Evolutionary conservation across 2,888 invertebrate genomes (phyloP), one percentile per base, ranked within the genome.

Genomic region (Papilio elwesi): DNA sequence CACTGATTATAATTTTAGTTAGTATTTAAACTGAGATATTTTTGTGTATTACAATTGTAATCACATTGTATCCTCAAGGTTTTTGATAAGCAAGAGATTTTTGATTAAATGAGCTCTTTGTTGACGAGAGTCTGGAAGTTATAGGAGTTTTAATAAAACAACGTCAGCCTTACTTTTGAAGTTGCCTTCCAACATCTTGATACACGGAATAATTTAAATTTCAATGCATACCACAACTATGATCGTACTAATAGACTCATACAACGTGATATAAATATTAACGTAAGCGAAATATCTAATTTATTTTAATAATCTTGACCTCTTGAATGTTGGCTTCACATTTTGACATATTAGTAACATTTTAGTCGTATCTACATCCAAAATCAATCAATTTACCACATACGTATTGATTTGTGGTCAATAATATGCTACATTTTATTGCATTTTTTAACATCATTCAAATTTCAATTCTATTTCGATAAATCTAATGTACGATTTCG

Each of bases 361-460:
- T 38, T 48, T 53, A 26, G 43, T 43, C 16, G n/a, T 16, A 16
- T 6, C 8, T 64, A 62, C 13, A 12, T 10, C 10, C 15, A 12
- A 52, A 53, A 68, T 52, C 68, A 72, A 72, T 72, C 72, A 63
- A 72, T 64, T 15, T 55, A 11, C 49, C 51, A 49, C 48, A 72
- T 70, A 36, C 70, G 6, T 10, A 55, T 38, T 68, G 72, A 68
- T 62, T 68, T 55, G 63, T 55, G 52, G 8, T 11, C 63, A 63
- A 66, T 59, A 52, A 72, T 53, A 68, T 68, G 0, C 16, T 64
- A 49, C 55, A 72, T 53, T 55, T 72, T 68, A 49, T 68, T 59
- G 68, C 63, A n/a, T 47, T 55, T 15, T 10, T 52, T 10, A 43
- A 67, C 6, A n/a, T 13, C 0, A 7, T 55, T 36, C n/a, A 5